Evolutionary conservation across 2,113 vertebrate species (phyloP), one percentile per base, ranked within the genome.

Genomic region (Pipa parva): DNA sequence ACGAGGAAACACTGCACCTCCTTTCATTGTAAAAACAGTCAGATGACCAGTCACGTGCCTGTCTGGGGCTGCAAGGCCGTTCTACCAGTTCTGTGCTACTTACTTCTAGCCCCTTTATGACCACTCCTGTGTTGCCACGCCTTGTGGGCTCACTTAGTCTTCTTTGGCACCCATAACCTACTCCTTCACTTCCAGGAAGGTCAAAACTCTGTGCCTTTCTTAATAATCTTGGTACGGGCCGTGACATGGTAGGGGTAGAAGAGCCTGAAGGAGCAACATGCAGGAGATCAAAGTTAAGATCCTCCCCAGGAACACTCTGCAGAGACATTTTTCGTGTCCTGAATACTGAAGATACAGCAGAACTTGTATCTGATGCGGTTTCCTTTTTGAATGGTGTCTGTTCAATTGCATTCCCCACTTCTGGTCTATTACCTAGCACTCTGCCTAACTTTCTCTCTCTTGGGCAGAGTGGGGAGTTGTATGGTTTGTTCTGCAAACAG

Each of bases 191-290:
- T 2, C 84, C 75, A 1, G 86, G 78, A 0, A 79, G 75, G 67
- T 93, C 91, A 17, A 92, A 88, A 75, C 91, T 93, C 6, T 88
- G 88, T 7, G 89, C 85, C 65, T 93, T 93, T 10, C 86, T 80
- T 42, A 91, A 75, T 7, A 81, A 33, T 24, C 78, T 77, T 59
- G 80, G 76, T 42, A 72, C 36, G 64, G 1, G 22, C 63, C 42
- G 77, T 73, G 21, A 29, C 22, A 69, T 20, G 24, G 71, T 27
- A 1, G 80, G 72, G 7, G 76, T 72, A 7, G 76, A 74, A 3
- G 74, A 67, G 12, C 58, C 79, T 28, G 78, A 74, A 10, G 71
- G 72, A 11, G 63, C 71, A 62, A 69, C 65, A 75, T 73, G 81
- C 20, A 29, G 6, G n/a, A 31, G 39, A 63, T 81, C 75, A 4